Evolutionary conservation across 2,797 vertebrate genomes (phyloP).

Genomic region (Scleropages formosus): DNA sequence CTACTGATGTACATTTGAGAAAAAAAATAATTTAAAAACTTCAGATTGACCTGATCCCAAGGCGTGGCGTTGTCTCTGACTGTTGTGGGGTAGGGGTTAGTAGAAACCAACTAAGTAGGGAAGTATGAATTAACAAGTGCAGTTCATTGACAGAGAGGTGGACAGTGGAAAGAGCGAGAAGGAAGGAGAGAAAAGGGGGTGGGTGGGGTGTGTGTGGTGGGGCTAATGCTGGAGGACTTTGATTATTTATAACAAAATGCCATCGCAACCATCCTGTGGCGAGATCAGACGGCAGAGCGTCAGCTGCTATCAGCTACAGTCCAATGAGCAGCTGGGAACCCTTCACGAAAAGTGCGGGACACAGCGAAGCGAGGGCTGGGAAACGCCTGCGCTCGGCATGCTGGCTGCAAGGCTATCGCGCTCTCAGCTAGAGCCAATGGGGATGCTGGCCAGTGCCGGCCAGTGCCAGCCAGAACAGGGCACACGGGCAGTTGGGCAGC

Average conservation of each 20-base stretch:
- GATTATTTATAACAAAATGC: slow-evolving; percentile 65
- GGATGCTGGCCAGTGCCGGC: slow-evolving; percentile 36
- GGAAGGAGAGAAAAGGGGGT: slow-evolving; percentile 33
- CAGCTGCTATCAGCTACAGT: slow-evolving; percentile 63
- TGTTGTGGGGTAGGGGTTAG: slow-evolving; percentile 17
- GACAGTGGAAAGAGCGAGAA: slow-evolving; percentile 34
- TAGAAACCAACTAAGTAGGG: slow-evolving; percentile 28
- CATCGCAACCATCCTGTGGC: slow-evolving; percentile 53
- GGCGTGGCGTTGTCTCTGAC: slow-evolving; percentile 22
- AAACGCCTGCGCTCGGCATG: slow-evolving; percentile 40
- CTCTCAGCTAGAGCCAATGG: slow-evolving; percentile 56
- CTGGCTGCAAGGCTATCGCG: slow-evolving; percentile 58
- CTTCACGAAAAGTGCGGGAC: slow-evolving; percentile 45
- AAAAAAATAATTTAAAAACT: slow-evolving; percentile 32
- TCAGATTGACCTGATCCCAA: slow-evolving; percentile 22
- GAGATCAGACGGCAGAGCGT: slow-evolving; percentile 59
- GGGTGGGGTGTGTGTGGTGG: slow-evolving; percentile 37
- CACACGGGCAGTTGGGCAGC: slow-evolving; percentile 33
- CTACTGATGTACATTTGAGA: slow-evolving; percentile 31
- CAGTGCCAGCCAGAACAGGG: slow-evolving; percentile 29
- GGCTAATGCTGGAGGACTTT: slow-evolving; percentile 50
- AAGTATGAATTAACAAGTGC: slow-evolving; percentile 34
- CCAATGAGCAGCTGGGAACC: slow-evolving; percentile 63
- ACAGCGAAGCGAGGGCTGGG: slow-evolving; percentile 43
- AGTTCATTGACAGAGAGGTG: slow-evolving; percentile 48